phyloP scores from a whole-genome alignment of 2,113 vertebrate genomes.

The Azemiops feae region DNA sequence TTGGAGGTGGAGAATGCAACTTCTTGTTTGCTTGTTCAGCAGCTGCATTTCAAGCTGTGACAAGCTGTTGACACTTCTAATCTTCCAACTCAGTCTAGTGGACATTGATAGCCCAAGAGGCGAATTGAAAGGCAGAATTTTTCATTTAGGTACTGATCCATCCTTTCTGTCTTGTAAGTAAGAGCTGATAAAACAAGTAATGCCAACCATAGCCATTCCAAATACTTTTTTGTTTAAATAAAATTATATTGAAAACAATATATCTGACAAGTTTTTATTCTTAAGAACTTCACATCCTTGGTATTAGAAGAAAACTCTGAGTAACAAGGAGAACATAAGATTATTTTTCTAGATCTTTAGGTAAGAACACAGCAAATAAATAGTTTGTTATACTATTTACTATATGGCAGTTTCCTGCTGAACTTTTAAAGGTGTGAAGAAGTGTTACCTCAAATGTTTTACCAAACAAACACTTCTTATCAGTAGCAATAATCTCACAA shows the following conservation, averaged over 20 bases:
- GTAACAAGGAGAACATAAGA: not conserved
- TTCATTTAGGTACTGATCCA: not conserved
- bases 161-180: not conserved
- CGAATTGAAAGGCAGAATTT: not conserved
- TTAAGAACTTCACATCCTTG: slow-evolving; percentile 47
- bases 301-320: slow-evolving; percentile 62
- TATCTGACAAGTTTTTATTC: not conserved
- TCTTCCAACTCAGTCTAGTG: not conserved
- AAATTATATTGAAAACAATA: not conserved
- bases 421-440: slow-evolving; percentile 54
- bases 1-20: not conserved
- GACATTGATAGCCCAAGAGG: no score
- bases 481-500: slow-evolving; percentile 68
- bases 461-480: slow-evolving; percentile 74
- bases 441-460: slow-evolving; percentile 61
- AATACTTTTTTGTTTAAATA: not conserved
- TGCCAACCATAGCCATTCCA: slow-evolving; percentile 40
- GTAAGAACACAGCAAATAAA: slow-evolving; percentile 67
- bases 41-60: not conserved
- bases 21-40: not conserved
- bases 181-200: not conserved
- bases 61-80: not conserved
- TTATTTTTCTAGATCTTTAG: slow-evolving; percentile 57
- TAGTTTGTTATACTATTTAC: slow-evolving; percentile 72
- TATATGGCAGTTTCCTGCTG: slow-evolving; percentile 67